Evolutionary conservation across 2,797 vertebrate species (phyloP), one percentile per base, ranked within the genome.

Genomic region (Lacerta viridis): DNA sequence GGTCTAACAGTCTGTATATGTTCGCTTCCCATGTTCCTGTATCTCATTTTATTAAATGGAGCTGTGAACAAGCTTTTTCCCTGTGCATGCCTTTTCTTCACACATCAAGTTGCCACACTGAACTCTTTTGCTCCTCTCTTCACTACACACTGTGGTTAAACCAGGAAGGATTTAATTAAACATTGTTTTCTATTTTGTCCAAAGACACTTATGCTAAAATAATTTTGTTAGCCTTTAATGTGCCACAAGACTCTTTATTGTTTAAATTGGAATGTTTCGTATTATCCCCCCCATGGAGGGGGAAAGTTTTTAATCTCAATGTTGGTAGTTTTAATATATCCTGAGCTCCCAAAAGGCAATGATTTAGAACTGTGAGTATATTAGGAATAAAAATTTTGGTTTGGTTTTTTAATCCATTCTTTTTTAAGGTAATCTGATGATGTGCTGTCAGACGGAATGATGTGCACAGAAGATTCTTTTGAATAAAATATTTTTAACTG

Each of bases 401-500:
- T 87, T 92, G 86, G 13, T 29, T 55, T 83, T 43, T 83, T n/a
- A 68, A 46, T 46, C 43, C 25, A 77, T 74, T 74, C 82, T 3
- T 81, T 91, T 69, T 50, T 50, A 41, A 20, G 13, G 41, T 36
- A 50, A 3, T 84, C 17, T 33, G 1, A n/a, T 3, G 18, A 20
- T 43, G 17, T 1, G 3, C 15, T 55, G 50, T 10, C 1, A 46
- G 66, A 83, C n/a, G 33, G 13, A 88, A 23, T 66, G 71, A 74
- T 8, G 4, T 87, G 7, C 64, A 83, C 59, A 27, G 41, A 91
- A 90, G 9, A 55, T 39, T 85, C 89, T 90, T 10, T n/a, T 46
- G 69, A 80, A 91, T 87, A 79, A 46, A 89, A 29, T 1, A 13
- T 94, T 95, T 90, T 83, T 88, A 79, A 33, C 1, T 93, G 88